Evolutionary conservation across 2,797 vertebrate genomes (phyloP), one percentile per base, ranked within the genome.

Genomic region (Amazona ochrocephala): DNA sequence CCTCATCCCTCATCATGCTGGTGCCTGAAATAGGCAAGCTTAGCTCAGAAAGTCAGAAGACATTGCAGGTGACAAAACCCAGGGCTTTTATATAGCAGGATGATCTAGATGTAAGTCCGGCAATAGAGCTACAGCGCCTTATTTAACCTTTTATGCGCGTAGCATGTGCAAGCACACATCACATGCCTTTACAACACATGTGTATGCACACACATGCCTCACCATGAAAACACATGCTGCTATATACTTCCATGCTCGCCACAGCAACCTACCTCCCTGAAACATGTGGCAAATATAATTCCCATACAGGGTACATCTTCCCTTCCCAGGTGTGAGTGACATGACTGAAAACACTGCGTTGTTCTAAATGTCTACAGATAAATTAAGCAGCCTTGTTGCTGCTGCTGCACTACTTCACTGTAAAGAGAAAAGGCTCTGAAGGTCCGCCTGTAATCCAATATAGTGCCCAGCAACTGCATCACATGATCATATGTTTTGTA

Each of bases 271-370:
- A 98, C 98, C 98, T 98, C 98, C 98, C 96, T 98, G 98, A 96
- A 98, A 98, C 0, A 45, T 97, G 89, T 98, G 98, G 95, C 98
- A 98, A 97, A 98, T 98, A 75, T 98, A 98, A 97, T 97, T 98
- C 82, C 98, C 98, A 95, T 98, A 98, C 4, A 73, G 96, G 91
- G 96, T 84, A 87, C 95, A 84, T 89, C 97, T 98, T 95, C 97
- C 96, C 26, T 76, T 89, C 92, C 90, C 93, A 9, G 97, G 29
- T 83, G 95, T 45, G 75, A 89, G 88, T 10, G 96, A 75, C 93
- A 97, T 97, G 79, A 42, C 87, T 71, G 81, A 82, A 88, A 91
- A 84, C 32, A 71, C 90, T 72, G 11, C 27, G 72, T 42, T 91
- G 91, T 94, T 96, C 88, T 62, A 73, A 93, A 89, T 51, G 50